Conservation (phyloP, 2,113 vertebrate species). For the Onychostoma macrolepis region DNA sequence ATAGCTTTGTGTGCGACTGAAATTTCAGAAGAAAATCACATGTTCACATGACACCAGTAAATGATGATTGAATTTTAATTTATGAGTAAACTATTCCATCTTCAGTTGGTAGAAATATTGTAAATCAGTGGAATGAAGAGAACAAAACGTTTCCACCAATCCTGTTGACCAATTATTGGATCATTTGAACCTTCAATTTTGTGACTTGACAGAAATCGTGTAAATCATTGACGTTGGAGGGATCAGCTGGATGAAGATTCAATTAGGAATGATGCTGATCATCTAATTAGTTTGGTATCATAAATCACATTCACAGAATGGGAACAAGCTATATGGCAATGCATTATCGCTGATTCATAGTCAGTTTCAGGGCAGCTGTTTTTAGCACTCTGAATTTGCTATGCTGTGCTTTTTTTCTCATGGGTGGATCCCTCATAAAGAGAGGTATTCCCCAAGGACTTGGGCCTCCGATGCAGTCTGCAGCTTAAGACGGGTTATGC, state of each 20-base stretch:
- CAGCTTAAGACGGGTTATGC: background rate
- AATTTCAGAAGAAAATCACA: background rate
- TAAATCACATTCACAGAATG: conserved; percentile 24
- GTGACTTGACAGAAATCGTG: background rate
- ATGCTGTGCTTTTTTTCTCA: conserved; percentile 6
- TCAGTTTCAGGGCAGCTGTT: background rate
- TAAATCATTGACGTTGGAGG: background rate
- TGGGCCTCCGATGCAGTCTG: conserved; percentile 18
- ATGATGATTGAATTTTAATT: background rate
- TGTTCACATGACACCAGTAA: background rate
- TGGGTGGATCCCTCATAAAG: conserved; percentile 27
- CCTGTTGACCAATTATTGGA: background rate
- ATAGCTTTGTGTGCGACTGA: background rate
- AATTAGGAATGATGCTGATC: conserved; percentile 30
- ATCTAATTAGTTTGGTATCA: conserved; percentile 17
- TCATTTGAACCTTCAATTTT: background rate
- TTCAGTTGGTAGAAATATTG: background rate
- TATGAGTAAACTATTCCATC: background rate
- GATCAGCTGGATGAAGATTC: conserved; percentile 23
- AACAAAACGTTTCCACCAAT: background rate
- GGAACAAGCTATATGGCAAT: background rate
- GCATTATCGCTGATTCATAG: conserved; percentile 8
- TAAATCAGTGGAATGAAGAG: background rate
- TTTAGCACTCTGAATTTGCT: conserved; percentile 27
- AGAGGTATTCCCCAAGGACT: conserved; percentile 39